Evolutionary conservation across 2,888 invertebrate genomes (phyloP).

Genomic region (Xestia c-nigrum): DNA sequence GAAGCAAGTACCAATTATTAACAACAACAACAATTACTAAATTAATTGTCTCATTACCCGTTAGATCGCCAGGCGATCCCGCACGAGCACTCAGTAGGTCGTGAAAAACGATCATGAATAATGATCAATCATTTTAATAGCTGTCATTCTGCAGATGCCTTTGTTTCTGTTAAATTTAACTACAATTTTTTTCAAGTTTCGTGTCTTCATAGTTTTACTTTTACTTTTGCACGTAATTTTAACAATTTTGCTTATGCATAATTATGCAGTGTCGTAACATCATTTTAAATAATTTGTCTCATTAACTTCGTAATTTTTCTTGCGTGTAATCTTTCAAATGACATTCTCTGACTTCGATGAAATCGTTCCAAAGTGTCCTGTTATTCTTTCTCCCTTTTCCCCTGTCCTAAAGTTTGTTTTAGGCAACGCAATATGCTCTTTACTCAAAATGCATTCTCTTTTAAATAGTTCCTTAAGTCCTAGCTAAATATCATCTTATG

Average conservation of each 20-base stretch:
- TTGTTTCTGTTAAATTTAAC: constrained; percentile 36
- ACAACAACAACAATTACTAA: too few species aligned
- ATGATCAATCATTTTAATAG: constrained; percentile 28
- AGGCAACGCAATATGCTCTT: neutral
- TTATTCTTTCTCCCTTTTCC: neutral
- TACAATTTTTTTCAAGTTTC: constrained; percentile 12
- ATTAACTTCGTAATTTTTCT: neutral
- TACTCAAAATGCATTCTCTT: too few species aligned
- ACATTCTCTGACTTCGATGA: neutral
- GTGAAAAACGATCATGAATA: constrained; percentile 42
- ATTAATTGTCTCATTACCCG: constrained; percentile 26
- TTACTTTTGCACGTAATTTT: constrained; percentile 1
- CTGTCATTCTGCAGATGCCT: constrained; percentile 31
- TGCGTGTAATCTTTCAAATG: neutral
- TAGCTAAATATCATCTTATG: too few species aligned
- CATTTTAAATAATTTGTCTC: neutral
- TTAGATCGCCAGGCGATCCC: constrained; percentile 10
- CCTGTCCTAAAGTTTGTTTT: neutral
- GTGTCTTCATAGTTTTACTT: constrained; percentile 20
- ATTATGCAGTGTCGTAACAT: neutral
- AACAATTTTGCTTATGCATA: neutral
- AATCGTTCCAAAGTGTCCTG: neutral
- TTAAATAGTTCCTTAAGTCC: too few species aligned
- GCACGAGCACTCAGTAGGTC: constrained; percentile 39
- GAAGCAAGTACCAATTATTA: too few species aligned